Percentiles rank a stretch among this genome's conserved stretches.
phyloP scores from a whole-genome alignment of 2,797 vertebrate species.

The Urosaurus nigricauda region DNA sequence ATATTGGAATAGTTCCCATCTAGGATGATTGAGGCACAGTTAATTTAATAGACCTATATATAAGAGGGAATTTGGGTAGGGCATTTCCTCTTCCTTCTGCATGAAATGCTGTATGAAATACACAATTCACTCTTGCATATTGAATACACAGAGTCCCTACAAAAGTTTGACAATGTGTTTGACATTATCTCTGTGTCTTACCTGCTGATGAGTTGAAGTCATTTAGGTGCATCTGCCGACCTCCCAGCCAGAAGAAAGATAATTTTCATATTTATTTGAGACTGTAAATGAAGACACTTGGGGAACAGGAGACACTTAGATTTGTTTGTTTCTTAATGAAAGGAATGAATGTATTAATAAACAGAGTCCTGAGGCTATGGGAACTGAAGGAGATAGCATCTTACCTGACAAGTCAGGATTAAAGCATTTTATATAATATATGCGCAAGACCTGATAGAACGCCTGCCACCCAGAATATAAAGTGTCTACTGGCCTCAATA shows the following conservation, averaged over 20 bases:
- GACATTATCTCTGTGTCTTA: background rate
- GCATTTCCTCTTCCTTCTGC: background rate
- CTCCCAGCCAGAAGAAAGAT: slow-evolving; percentile 14
- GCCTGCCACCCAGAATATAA: background rate
- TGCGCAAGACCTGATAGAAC: background rate
- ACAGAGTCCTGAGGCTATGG: background rate
- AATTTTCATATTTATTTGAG: slow-evolving; percentile 7
- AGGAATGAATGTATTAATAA: slow-evolving; percentile 11
- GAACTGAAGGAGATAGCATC: background rate
- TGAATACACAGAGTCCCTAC: background rate
- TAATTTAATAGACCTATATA: background rate
- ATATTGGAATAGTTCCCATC: background rate
- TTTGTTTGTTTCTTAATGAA: background rate
- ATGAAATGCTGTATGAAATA: background rate
- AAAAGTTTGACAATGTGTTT: background rate
- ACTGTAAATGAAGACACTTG: background rate
- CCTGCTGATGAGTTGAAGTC: background rate
- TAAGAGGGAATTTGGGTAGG: background rate
- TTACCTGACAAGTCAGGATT: background rate
- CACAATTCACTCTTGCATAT: background rate
- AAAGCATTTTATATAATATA: background rate
- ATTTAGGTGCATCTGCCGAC: background rate
- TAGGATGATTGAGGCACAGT: background rate
- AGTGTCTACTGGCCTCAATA: background rate
- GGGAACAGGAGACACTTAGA: background rate